A percentile compares a stretch with the other conserved stretches of the same genome.
Conservation (phyloP, 2,797 vertebrate genomes). For the Spinibarbus caldwelli region DNA sequence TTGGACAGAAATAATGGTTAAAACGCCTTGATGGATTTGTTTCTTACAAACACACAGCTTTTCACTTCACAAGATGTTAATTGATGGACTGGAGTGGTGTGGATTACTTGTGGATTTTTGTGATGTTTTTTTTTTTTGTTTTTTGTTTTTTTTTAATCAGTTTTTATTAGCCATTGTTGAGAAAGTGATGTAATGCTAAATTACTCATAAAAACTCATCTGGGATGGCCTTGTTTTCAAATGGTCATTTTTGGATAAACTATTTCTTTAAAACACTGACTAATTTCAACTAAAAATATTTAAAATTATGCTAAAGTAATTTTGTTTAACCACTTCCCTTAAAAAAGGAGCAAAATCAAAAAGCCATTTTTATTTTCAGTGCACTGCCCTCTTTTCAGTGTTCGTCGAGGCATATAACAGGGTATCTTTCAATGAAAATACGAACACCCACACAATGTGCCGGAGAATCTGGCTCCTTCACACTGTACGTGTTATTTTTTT, state of each 20-base stretch:
- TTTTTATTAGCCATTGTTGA: too few species aligned
- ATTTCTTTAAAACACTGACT: background rate
- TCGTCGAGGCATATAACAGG: slow-evolving; percentile 1
- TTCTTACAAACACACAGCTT: background rate
- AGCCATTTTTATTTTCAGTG: background rate
- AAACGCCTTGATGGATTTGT: background rate
- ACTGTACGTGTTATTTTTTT: slow-evolving; percentile 14
- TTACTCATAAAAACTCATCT: background rate
- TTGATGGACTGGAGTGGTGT: background rate
- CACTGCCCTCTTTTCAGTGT: background rate
- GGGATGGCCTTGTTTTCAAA: background rate
- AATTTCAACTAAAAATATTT: background rate
- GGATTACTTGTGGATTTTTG: background rate
- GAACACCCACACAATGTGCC: slow-evolving; percentile 37
- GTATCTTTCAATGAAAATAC: slow-evolving; percentile 29
- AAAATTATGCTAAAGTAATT: background rate
- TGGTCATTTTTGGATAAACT: background rate
- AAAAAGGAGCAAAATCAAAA: background rate
- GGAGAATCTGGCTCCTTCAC: slow-evolving; percentile 28
- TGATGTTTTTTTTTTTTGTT: background rate
- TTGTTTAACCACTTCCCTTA: background rate
- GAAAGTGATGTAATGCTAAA: background rate
- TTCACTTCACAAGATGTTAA: background rate
- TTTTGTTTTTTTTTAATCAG: too few species aligned
- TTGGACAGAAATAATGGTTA: background rate